These are phyloP conservation scores for Puma concolor DNA, from an alignment of 2,113 vertebrate species.

Conservation along the genomic window DNA sequence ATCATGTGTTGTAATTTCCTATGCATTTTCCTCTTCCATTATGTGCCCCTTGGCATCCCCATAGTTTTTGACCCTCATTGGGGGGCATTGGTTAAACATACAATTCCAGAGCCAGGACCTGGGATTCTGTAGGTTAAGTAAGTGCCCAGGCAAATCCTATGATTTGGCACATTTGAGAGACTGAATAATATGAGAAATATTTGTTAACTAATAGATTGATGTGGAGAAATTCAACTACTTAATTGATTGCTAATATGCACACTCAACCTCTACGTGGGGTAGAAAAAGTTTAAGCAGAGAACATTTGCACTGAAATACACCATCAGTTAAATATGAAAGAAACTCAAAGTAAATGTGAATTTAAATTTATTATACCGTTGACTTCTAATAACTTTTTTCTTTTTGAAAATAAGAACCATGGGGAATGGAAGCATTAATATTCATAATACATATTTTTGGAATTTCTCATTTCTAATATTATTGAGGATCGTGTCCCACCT, in stretches of 20 bases:
- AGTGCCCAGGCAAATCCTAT: neutral
- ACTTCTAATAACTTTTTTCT: constrained; percentile 1
- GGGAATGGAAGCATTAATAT: neutral
- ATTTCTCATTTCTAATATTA: neutral
- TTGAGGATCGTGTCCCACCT: neutral
- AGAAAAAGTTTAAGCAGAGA: neutral
- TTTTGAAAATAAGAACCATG: constrained; percentile 33
- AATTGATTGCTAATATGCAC: constrained; percentile 6
- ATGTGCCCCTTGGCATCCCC: neutral
- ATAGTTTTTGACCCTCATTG: neutral
- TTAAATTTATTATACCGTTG: neutral
- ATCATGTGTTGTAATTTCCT: neutral
- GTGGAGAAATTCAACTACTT: neutral
- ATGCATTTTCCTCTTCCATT: neutral
- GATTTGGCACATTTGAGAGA: neutral
- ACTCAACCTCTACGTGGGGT: neutral
- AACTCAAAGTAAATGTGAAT: constrained; percentile 25
- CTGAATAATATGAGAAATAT: neutral
- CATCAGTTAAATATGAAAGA: neutral
- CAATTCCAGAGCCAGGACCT: neutral
- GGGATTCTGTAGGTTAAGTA: neutral
- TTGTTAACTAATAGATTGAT: neutral
- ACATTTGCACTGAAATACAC: neutral
- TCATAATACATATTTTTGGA: neutral
- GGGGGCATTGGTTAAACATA: neutral